A percentile compares a stretch with the other conserved stretches of the same genome.
These are phyloP conservation scores for Nebria salina DNA, from an alignment of 2,888 invertebrate species.

Conservation along the genomic window DNA sequence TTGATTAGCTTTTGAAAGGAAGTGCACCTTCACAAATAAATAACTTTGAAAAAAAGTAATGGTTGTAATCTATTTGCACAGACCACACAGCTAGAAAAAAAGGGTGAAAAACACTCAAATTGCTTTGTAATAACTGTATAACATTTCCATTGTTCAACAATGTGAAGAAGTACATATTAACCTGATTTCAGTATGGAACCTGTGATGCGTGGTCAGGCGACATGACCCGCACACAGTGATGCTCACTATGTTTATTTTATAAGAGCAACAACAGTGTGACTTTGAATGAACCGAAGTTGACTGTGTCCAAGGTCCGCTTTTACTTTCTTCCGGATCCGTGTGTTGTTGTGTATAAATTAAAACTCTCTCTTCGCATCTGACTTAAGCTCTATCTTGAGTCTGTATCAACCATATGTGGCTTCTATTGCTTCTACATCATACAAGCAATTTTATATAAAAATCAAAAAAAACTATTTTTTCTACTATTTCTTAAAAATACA, in stretches of 20 bases:
- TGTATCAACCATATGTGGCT: neutral
- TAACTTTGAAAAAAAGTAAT: slow-evolving; percentile 7
- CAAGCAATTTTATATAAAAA: neutral
- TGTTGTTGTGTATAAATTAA: neutral
- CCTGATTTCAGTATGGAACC: neutral
- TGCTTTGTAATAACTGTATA: slow-evolving; percentile 5
- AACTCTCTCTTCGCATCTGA: slow-evolving; percentile 25
- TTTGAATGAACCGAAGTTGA: slow-evolving; percentile 10
- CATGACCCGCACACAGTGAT: slow-evolving; percentile 11
- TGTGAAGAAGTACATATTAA: neutral
- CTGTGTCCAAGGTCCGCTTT: slow-evolving; percentile 25
- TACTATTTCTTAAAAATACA: too few relatives aligned
- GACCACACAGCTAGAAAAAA: neutral
- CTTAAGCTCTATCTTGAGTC: neutral
- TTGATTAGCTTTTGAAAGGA: neutral
- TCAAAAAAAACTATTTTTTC: neutral
- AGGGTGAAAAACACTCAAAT: neutral
- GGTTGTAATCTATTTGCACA: slow-evolving; percentile 7
- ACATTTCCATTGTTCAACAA: slow-evolving; percentile 1
- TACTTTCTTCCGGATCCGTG: slow-evolving; percentile 33
- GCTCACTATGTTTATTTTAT: neutral
- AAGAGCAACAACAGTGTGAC: neutral
- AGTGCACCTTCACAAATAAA: neutral
- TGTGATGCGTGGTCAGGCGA: slow-evolving; percentile 19
- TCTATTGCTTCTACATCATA: neutral